Percentiles rank a stretch among this genome's conserved stretches.
phyloP scores from a whole-genome alignment of 2,113 vertebrate genomes.

The Montifringilla adamsi region DNA sequence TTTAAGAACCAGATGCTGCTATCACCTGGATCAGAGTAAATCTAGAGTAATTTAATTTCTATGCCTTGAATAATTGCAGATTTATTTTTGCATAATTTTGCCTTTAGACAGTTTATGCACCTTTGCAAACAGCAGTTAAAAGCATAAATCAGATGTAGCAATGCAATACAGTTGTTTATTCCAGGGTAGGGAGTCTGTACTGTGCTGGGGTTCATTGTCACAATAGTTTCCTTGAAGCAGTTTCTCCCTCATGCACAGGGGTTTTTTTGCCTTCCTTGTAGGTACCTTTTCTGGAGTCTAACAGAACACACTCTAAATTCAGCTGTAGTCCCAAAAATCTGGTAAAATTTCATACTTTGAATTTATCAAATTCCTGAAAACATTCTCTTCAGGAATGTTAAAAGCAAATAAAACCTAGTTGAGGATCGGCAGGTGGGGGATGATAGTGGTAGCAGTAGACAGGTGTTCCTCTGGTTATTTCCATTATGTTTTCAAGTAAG shows the following conservation, averaged over 20 bases:
- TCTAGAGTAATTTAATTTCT: neutral
- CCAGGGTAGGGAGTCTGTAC: slow-evolving; percentile 33
- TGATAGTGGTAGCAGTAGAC: neutral
- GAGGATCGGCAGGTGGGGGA: rapidly evolving
- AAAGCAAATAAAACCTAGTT: neutral
- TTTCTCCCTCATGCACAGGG: neutral
- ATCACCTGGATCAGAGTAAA: neutral
- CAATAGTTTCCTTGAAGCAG: slow-evolving; percentile 63
- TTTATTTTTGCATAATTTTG: neutral
- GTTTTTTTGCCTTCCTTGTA: slow-evolving; percentile 61
- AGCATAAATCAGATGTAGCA: neutral
- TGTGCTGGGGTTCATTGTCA: slow-evolving; percentile 64
- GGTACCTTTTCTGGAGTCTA: neutral
- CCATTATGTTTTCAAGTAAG: neutral
- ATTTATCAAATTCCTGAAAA: neutral
- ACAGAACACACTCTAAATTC: neutral
- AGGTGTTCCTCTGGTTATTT: neutral
- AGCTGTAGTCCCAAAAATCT: neutral
- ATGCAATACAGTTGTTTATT: neutral
- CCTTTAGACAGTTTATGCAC: neutral
- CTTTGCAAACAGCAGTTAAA: neutral
- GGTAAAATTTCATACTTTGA: neutral
- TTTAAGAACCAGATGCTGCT: neutral
- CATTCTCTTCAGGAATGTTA: neutral
- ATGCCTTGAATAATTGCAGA: neutral